Conservation (phyloP, 2,888 invertebrate genomes). For the Microplitis deprimator region DNA sequence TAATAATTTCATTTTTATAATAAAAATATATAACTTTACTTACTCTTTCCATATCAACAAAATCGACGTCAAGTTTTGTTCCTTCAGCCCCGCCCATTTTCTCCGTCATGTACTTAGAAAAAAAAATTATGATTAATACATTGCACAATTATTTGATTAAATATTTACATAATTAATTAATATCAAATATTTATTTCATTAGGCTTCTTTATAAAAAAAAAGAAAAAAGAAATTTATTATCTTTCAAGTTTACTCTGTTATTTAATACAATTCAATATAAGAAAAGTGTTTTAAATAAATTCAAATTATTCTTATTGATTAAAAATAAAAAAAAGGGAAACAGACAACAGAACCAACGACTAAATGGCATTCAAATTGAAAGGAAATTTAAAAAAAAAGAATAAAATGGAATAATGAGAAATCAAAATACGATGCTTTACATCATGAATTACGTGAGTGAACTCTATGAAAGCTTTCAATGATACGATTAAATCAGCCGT, state of each 20-base stretch:
- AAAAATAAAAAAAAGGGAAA: not conserved
- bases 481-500: not conserved
- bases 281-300: not conserved
- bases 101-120: slow-evolving; percentile 94
- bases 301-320: not conserved
- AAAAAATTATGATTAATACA: not conserved
- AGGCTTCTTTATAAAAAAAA: too few relatives aligned
- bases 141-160: not conserved
- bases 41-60: slow-evolving; percentile 99
- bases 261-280: not conserved
- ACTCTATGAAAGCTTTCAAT: slow-evolving; percentile 8
- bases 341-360: not conserved
- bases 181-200: not conserved
- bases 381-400: not conserved
- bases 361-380: not conserved
- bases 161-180: too few relatives aligned
- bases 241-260: not conserved
- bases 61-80: slow-evolving; percentile 98
- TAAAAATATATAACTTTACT: slow-evolving; percentile 65
- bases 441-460: not conserved
- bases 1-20: not conserved
- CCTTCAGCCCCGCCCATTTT: slow-evolving; percentile 99
- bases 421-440: not conserved
- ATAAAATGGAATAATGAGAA: not conserved
- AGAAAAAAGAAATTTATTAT: not conserved